Evolutionary conservation across 2,888 invertebrate genomes (phyloP), one percentile per base, ranked within the genome.

Genomic region (Drosophila melanosoma): DNA sequence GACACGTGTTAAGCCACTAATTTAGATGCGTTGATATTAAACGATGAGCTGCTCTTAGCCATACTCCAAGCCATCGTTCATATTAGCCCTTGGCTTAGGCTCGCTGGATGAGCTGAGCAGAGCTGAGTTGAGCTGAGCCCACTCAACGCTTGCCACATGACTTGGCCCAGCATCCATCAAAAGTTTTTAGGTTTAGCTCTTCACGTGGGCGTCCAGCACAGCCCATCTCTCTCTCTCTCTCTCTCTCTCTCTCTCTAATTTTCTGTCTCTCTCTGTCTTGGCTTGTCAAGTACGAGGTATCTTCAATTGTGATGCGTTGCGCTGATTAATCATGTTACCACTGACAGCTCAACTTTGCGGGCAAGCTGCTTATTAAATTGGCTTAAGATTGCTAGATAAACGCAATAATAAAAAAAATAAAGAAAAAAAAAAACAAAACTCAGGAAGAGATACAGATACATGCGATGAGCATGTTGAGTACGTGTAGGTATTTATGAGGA

Each of bases 251-350:
- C 35, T 40, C 15, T 29, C 54, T 45, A 17, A 56, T 36, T 56
- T 32, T 51, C 29, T 49, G 8, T 42, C 57, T 42, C 53, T 40
- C 49, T 54, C 38, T 52, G 11, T 40, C 62, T 68, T n/a, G 36
- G 11, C 36, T n/a, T 70, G 59, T 62, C 59, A 60, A 45, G 56
- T 56, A 56, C 38, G 56, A 65, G 72, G 72, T 74, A 76, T 87
- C 87, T 86, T 86, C 85, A 83, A 87, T 89, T 89, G 87, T 74
- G 70, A 42, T 79, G 66, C 69, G 69, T 65, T 76, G 79, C 72
- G 87, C 87, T 89, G 87, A 87, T 87, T 87, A 87, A 87, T 87
- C 87, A 87, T 89, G 74, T 83, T 88, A 82, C 83, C 83, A 89
- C 87, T 87, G 87, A 87, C 87, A 87, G 87, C 87, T 89, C 83